phyloP scores from a whole-genome alignment of 2,797 vertebrate species.

The Onychomys torridus region DNA sequence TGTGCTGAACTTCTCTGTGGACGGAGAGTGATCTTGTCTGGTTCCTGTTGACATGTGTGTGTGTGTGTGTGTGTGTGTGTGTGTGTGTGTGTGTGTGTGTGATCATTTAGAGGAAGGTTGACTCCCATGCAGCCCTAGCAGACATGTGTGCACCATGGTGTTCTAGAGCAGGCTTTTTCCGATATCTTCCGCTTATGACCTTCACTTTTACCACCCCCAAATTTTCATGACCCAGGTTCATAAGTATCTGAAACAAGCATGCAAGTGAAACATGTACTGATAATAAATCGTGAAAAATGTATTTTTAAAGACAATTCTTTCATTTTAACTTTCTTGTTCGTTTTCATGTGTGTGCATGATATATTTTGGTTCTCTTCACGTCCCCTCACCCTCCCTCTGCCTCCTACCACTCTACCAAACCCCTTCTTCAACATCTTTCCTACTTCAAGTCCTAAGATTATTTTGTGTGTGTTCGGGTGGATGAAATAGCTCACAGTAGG shows the following conservation, averaged over 20 bases:
- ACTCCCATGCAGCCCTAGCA: neutral
- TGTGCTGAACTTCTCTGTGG: fast-evolving
- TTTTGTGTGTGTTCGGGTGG: neutral
- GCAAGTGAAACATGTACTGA: neutral
- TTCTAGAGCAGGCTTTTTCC: neutral
- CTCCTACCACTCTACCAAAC: neutral
- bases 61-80: too few relatives aligned
- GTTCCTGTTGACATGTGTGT: neutral
- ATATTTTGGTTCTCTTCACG: neutral
- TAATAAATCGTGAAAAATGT: neutral
- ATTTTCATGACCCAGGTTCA: neutral
- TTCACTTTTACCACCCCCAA: neutral
- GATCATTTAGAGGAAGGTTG: neutral
- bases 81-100: too few relatives aligned
- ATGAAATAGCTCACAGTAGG: neutral
- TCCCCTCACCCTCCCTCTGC: neutral
- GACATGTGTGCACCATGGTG: fast-evolving
- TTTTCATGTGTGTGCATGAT: neutral
- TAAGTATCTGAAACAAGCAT: neutral
- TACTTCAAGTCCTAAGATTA: neutral
- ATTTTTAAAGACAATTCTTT: neutral
- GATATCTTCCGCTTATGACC: neutral
- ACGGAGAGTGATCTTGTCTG: neutral
- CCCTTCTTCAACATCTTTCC: neutral
- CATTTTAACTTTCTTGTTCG: neutral